Base-by-base conservation (phyloP, 2,113 vertebrate species). In the Orthonyx spaldingii region DNA sequence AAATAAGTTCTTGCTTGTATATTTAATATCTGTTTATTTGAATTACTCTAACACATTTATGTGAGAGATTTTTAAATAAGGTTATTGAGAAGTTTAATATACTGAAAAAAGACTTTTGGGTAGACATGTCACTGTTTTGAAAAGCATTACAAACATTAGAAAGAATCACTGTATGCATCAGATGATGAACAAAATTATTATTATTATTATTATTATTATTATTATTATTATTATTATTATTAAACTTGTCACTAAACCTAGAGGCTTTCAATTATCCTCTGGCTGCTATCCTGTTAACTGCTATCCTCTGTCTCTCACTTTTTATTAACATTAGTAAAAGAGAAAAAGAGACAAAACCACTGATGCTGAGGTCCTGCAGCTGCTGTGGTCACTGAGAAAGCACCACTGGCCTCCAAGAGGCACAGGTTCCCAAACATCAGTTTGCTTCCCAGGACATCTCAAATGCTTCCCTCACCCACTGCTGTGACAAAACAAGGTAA, bases 1-100 rank as follows among this genome's bases (percentile, higher is more conserved):
- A 3, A 89, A 27, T 49, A 89, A 89, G 52, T 26, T 82, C 27
- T 24, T 84, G 50, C 30, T 47, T 93, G 41, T 46, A 28, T 28
- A 64, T 61, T 94, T 61, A 91, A 33, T 79, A 76, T 18, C 30
- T 78, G 19, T 87, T 90, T 95, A 69, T 46, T 50, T 85, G 23
- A 94, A 65, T 69, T 65, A 60, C 9, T 56, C 32, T 76, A 71
- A 21, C 13, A 56, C 17, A 9, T 49, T 65, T 69, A 87, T 69
- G 61, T 72, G 42, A 82, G 65, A 72, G 7, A 59, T 17, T 72
- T 81, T 80, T 56, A 9, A 87, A 94, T 91, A 59, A 70, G 0
- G 1, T 23, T 52, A 7, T 28, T 75, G 60, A 91, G 24, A 89
- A 78, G 65, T 46, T 53, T 71, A 65, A 64, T 39, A 61, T 35